Base-by-base conservation (phyloP, 2,888 invertebrate species). In the Apoda limacodes region DNA sequence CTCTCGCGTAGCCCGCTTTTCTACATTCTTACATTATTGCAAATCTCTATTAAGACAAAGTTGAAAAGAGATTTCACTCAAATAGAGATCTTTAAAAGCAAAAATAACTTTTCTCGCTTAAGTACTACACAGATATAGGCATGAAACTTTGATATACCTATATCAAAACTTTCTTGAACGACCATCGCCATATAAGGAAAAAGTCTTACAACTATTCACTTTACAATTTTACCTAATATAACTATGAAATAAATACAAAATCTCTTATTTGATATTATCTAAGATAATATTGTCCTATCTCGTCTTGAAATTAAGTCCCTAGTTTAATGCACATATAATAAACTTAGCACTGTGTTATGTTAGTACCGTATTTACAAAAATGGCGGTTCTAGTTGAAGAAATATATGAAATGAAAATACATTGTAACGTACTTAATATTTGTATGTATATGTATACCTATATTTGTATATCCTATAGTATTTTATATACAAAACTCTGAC, bases 241-340 rank as follows among this genome's bases (percentile, higher is more conserved):
- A 72, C 61, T 78, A 78, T 74, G 52, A 70, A 80, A 80, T 80
- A 80, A 80, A 80, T 80, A 80, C 80, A 78, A 80, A 74, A 72
- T 74, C 75, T 76, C 47, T 55, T 58, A 53, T 51, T 6, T 17
- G 5, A 17, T 64, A 67, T 74, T 75, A 74, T 71, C 74, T 72
- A 75, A 62, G 63, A 75, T 74, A 76, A 76, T 74, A 78, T 70
- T 75, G 75, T 60, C 54, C 75, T 78, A 76, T 61, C 60, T 71
- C 72, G 67, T 75, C 75, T 76, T 70, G 68, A 55, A 74, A 76
- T 70, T 75, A 72, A 74, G 72, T 69, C n/a, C n/a, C n/a, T n/a
- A 76, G 76, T 60, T 60, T 65, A 67, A 74, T 69, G 72, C 71
- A 70, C 69, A 60, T 67, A n/a, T n/a, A n/a, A n/a, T n/a, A 62